Percentiles rank a stretch among this genome's conserved stretches.
Evolutionary conservation across 2,797 vertebrate species (phyloP).

Genomic region (Onychomys leucogaster): DNA sequence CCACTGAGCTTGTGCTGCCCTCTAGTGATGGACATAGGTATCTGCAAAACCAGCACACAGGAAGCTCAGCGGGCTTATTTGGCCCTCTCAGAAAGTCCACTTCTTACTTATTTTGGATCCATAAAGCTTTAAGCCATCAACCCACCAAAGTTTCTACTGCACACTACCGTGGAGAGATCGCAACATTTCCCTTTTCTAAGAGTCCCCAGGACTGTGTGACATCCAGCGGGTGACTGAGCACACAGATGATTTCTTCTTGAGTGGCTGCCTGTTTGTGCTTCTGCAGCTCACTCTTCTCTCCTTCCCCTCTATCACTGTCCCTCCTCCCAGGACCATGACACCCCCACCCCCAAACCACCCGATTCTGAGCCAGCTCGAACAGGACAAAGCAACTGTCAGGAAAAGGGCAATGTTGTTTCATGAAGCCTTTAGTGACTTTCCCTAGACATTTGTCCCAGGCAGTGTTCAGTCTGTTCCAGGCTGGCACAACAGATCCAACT

Average conservation of each 20-base stretch:
- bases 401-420: background rate
- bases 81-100: background rate
- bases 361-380: background rate
- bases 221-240: background rate
- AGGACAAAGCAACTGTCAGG: background rate
- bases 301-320: too few species aligned
- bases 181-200: background rate
- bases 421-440: background rate
- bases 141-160: background rate
- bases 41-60: background rate
- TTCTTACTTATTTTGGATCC: background rate
- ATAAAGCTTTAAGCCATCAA: constrained; percentile 4
- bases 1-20: constrained; percentile 59
- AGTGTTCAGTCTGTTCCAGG: background rate
- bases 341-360: background rate
- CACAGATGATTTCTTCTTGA: background rate
- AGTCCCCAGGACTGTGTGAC: background rate
- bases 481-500: background rate
- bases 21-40: constrained; percentile 65
- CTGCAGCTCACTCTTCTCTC: background rate
- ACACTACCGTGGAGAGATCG: background rate
- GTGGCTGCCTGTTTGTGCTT: background rate
- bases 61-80: background rate
- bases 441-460: background rate
- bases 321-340: background rate